Evolutionary conservation across 2,797 vertebrate genomes (phyloP).

Genomic region (Anomalospiza imberbis): DNA sequence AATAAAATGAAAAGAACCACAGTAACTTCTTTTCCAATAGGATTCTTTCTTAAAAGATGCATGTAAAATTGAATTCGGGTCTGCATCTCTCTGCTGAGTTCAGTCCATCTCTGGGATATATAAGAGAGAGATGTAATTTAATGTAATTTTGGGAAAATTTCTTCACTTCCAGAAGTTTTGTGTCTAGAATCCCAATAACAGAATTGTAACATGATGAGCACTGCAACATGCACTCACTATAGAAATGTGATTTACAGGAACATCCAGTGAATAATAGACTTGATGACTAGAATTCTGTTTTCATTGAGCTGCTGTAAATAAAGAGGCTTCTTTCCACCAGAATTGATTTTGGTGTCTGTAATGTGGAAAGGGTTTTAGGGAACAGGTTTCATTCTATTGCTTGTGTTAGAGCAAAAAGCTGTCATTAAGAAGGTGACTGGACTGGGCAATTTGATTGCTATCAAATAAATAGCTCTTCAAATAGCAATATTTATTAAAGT

Average conservation of each 20-base stretch:
- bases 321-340: slow-evolving; percentile 3
- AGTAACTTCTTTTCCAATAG: not conserved
- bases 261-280: not conserved
- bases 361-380: not conserved
- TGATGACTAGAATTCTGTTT: slow-evolving; percentile 39
- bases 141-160: slow-evolving; percentile 4
- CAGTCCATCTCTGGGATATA: not conserved
- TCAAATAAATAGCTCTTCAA: not conserved
- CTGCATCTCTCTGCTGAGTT: not conserved
- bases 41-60: not conserved
- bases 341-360: not conserved
- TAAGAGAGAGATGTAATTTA: not conserved
- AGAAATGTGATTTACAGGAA: slow-evolving; percentile 22
- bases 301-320: slow-evolving; percentile 23
- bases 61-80: not conserved
- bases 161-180: not conserved
- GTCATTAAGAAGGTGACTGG: not conserved
- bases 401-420: not conserved
- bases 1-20: not conserved
- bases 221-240: not conserved
- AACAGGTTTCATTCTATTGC: not conserved
- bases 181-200: not conserved
- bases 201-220: not conserved
- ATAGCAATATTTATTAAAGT: not conserved
- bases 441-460: not conserved